These are phyloP conservation scores for Enteromius anoplus DNA, from an alignment of 2,797 vertebrate species.

Conservation along the genomic window DNA sequence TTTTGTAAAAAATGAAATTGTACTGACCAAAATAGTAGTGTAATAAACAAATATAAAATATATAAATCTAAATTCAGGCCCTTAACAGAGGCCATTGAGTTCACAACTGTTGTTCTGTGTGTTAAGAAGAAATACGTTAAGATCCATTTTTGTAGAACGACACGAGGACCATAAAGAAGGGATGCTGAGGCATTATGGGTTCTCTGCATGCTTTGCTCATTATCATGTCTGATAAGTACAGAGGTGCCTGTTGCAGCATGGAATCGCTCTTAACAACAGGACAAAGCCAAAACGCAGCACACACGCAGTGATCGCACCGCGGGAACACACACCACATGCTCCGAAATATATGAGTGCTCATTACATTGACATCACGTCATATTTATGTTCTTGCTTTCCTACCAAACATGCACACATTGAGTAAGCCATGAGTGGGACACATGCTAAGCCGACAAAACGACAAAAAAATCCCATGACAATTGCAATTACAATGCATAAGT, in stretches of 20 bases:
- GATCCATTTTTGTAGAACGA: conserved; percentile 63
- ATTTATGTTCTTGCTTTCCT: conserved; percentile 30
- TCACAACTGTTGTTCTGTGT: conserved; percentile 4
- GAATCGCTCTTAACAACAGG: conserved; percentile 70
- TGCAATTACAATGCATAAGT: background rate
- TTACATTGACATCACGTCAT: conserved; percentile 57
- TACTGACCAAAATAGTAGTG: background rate
- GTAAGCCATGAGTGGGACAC: background rate
- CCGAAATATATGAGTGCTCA: conserved; percentile 45
- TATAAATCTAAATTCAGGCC: conserved; percentile 46
- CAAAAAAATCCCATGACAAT: background rate
- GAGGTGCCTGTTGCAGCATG: conserved; percentile 79
- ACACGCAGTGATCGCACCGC: conserved; percentile 67
- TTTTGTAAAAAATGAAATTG: too few relatives aligned
- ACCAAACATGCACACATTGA: conserved; percentile 6
- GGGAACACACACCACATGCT: conserved; percentile 29
- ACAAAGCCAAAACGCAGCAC: conserved; percentile 70
- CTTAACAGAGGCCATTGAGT: background rate
- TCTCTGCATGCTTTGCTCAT: conserved; percentile 76
- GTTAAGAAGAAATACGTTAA: conserved; percentile 12
- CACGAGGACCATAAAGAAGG: conserved; percentile 66
- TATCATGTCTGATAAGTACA: conserved; percentile 73
- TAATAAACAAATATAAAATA: background rate
- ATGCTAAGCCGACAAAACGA: background rate
- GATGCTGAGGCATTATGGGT: conserved; percentile 67